Conservation (phyloP, 2,113 vertebrate genomes). For the Lamprologus speciosus region DNA sequence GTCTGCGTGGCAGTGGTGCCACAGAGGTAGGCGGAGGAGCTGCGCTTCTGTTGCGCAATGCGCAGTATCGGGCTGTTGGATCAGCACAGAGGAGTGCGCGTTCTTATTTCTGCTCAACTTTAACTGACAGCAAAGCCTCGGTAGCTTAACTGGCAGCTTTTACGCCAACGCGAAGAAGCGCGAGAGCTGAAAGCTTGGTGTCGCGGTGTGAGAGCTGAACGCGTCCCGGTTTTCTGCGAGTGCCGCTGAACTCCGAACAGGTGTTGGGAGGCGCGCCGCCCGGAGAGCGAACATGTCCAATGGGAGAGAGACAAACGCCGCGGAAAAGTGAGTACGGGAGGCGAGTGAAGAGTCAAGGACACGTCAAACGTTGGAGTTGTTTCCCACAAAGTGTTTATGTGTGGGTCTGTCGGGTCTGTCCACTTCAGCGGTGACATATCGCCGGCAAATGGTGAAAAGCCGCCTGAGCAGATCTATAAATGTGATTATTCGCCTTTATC, state of each 20-base stretch:
- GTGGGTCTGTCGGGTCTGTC: too few species aligned
- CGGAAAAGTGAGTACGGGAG: constrained; percentile 45
- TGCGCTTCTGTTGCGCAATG: neutral
- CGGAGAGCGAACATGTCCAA: constrained; percentile 58
- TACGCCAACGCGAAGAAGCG: neutral
- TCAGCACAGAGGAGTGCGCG: neutral
- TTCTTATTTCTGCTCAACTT: neutral
- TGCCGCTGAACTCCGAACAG: constrained; percentile 5
- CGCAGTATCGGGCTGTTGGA: neutral
- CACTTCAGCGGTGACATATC: neutral
- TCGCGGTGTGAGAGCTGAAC: neutral
- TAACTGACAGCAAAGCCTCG: neutral
- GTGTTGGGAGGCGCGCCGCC: constrained; percentile 25
- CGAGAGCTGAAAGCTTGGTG: neutral
- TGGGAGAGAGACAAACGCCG: constrained; percentile 59
- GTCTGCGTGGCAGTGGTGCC: constrained; percentile 27
- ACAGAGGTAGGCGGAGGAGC: constrained; percentile 41
- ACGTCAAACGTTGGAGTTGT: neutral
- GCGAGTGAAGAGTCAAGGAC: neutral
- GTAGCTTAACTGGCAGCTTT: neutral
- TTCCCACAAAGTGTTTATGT: neutral
- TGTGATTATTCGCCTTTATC: rapidly evolving
- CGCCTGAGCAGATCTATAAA: neutral
- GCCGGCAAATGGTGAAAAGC: neutral
- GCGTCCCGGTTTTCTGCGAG: neutral